These are phyloP conservation scores for Dryobates pubescens DNA, from an alignment of 2,797 vertebrate genomes.

Conservation along the genomic window DNA sequence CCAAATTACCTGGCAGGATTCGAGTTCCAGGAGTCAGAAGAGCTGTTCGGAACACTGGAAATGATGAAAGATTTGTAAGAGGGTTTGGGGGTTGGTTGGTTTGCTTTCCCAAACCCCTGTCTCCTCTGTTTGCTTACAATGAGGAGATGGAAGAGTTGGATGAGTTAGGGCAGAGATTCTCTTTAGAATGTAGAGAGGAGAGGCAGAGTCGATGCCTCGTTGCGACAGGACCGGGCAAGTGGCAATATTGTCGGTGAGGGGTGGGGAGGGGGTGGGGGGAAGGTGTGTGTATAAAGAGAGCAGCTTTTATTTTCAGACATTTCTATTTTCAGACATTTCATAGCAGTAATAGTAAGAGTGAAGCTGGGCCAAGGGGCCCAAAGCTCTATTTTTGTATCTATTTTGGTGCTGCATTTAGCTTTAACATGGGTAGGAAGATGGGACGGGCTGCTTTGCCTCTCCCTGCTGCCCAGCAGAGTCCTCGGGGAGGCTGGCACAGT, in stretches of 20 bases:
- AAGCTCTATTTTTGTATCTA: constrained; percentile 81
- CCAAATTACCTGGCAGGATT: not conserved
- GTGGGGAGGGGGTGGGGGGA: not conserved
- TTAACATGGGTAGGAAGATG: constrained; percentile 32
- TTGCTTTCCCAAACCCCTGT: not conserved
- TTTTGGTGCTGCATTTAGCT: constrained; percentile 78
- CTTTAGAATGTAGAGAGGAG: constrained; percentile 4
- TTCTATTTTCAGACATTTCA: constrained; percentile 79
- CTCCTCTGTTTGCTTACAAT: constrained; percentile 57
- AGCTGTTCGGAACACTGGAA: constrained; percentile 21
- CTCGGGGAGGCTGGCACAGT: not conserved
- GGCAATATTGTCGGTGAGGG: constrained; percentile 13
- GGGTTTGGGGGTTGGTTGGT: not conserved
- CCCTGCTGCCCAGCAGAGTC: not conserved
- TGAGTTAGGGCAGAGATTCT: not conserved
- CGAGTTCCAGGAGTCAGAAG: constrained; percentile 14
- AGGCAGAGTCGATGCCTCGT: not conserved
- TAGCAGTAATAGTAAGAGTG: constrained; percentile 58
- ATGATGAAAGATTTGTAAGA: constrained; percentile 9
- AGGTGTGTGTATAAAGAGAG: constrained; percentile 43
- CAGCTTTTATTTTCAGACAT: constrained; percentile 75
- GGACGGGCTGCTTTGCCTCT: constrained; percentile 29
- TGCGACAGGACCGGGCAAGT: not conserved
- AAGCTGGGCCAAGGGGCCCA: constrained; percentile 24
- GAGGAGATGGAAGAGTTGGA: not conserved